Evolutionary conservation across 2,113 vertebrate species (phyloP), one percentile per base, ranked within the genome.

Genomic region (Ailuropoda melanoleuca): DNA sequence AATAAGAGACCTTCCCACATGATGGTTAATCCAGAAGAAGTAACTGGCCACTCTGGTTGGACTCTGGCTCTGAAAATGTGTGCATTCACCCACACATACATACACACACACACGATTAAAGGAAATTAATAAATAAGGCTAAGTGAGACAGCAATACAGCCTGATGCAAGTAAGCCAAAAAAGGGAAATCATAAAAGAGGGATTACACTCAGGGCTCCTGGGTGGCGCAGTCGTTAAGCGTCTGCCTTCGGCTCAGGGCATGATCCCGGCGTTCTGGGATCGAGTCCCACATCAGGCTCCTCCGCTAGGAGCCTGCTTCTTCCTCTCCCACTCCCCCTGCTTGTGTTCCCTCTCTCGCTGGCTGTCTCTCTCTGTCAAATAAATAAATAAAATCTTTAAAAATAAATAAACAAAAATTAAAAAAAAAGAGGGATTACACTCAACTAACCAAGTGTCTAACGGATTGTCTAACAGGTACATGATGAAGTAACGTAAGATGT

Each of bases 1-100:
- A 97, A 99, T 98, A 11, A 98, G 97, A 3, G 97, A 0, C 97
- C 99, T 99, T 75, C 99, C 98, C 31, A 99, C 99, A 0, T 99
- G 97, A 8, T 74, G 72, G 74, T 99, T 98, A 94, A 99, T 99
- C 99, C 99, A 99, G 1, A 99, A 99, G 8, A 99, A 99, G 97
- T 99, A 99, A 94, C 99, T 97, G 68, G 99, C 99, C 0, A 99
- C 99, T 97, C 99, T 99, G 19, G 99, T 99, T 99, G 99, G 74
- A 99, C 4, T 98, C 99, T 0, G 98, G 62, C 23, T 98, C 95
- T 6, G 26, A 78, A 64, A 78, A 92, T 34, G 26, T 17, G 14
- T 91, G 21, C 26, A 78, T 23, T 39, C 4, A 66, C 14, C 13
- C 23, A 60, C 24, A 55, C 13, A 37, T 0, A 60, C 37, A 43